These are phyloP conservation scores for Nibea coibor DNA, from an alignment of 2,113 vertebrate species.

Conservation along the genomic window DNA sequence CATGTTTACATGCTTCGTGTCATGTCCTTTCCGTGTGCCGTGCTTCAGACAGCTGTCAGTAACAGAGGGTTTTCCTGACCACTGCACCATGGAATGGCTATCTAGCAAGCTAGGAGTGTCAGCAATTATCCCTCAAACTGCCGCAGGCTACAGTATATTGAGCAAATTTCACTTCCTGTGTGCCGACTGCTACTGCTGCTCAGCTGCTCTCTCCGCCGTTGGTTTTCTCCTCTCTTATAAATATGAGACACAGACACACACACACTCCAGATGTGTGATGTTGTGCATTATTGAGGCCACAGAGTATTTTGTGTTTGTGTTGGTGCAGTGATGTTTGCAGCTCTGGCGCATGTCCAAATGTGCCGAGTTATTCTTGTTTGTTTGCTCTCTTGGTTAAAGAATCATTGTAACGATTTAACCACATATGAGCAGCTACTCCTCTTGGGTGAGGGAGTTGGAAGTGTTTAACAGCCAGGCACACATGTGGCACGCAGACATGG, in stretches of 20 bases:
- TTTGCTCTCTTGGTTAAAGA: constrained; percentile 56
- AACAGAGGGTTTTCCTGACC: constrained; percentile 57
- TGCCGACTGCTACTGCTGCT: constrained; percentile 49
- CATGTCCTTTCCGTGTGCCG: constrained; percentile 50
- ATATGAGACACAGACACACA: constrained; percentile 45
- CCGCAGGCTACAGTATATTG: constrained; percentile 72
- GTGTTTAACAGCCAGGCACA: constrained; percentile 56
- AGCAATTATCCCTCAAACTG: constrained; percentile 72
- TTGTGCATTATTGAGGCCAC: constrained; percentile 60
- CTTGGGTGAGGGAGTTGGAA: constrained; percentile 14
- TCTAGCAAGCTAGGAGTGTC: constrained; percentile 62
- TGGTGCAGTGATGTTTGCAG: constrained; percentile 53
- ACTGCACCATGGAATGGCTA: constrained; percentile 53
- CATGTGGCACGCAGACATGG: constrained; percentile 75
- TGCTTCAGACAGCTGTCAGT: constrained; percentile 65
- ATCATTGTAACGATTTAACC: constrained; percentile 46
- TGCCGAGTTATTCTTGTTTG: constrained; percentile 55
- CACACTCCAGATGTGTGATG: constrained; percentile 63
- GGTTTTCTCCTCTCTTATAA: constrained; percentile 48
- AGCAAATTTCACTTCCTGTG: constrained; percentile 74
- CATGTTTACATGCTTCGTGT: constrained; percentile 56
- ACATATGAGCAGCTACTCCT: constrained; percentile 46
- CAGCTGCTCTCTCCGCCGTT: constrained; percentile 54
- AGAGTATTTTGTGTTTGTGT: constrained; percentile 56
- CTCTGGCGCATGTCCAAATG: constrained; percentile 52